phyloP scores from a whole-genome alignment of 1,140 invertebrate genomes.

The Drosophila erecta region DNA sequence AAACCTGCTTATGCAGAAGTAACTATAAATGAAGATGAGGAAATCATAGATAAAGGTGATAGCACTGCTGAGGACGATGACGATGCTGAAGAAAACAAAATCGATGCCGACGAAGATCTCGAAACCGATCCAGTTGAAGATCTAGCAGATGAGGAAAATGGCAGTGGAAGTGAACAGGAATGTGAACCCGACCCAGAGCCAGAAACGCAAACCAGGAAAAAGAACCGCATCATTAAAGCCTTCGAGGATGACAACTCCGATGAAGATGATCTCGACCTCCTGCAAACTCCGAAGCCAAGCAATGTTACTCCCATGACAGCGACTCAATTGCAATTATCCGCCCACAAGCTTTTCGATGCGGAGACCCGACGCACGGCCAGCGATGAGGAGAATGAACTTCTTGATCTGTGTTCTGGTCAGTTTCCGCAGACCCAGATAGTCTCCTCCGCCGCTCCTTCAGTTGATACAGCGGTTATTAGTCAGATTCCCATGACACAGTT shows the following conservation, averaged over 20 bases:
- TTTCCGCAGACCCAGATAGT: slow-evolving; percentile 73
- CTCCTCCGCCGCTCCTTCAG: slow-evolving; percentile 30
- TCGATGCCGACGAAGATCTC: slow-evolving; percentile 19
- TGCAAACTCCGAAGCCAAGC: slow-evolving; percentile 76
- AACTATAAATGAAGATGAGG: slow-evolving; percentile 64
- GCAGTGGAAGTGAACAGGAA: slow-evolving; percentile 45
- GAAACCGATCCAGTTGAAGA: slow-evolving; percentile 38
- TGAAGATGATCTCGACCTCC: slow-evolving; percentile 77
- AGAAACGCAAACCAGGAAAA: slow-evolving; percentile 35
- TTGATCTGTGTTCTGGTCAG: slow-evolving; percentile 86
- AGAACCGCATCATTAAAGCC: slow-evolving; percentile 70
- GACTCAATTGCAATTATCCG: slow-evolving; percentile 50
- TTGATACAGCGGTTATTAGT: slow-evolving; percentile 55
- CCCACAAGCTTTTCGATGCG: slow-evolving; percentile 68
- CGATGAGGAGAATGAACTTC: slow-evolving; percentile 85
- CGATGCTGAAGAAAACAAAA: slow-evolving; percentile 46
- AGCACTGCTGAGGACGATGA: slow-evolving; percentile 20
- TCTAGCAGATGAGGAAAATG: slow-evolving; percentile 33
- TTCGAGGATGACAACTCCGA: slow-evolving; percentile 79
- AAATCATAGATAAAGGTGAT: slow-evolving; percentile 54
- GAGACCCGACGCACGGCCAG: slow-evolving; percentile 69
- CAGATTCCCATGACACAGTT: slow-evolving; percentile 75
- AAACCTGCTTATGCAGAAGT: slow-evolving; percentile 65
- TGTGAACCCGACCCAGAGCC: slow-evolving; percentile 15
- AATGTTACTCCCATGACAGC: slow-evolving; percentile 52